Conservation (phyloP, 2,113 vertebrate species). For the Neotragus pygmaeus region DNA sequence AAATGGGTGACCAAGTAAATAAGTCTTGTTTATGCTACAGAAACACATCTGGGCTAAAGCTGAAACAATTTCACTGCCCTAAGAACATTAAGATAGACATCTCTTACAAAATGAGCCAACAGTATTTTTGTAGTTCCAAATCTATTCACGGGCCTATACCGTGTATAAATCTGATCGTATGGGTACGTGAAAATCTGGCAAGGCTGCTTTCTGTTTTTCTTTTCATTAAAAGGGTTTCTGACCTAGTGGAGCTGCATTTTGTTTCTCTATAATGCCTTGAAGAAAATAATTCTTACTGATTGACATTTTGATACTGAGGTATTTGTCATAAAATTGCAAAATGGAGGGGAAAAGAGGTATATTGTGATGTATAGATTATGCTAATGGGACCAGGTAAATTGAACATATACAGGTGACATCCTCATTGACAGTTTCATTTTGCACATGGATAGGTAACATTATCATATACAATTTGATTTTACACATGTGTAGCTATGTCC, state of each 20-base stretch:
- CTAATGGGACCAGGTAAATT: background rate
- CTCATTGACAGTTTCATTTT: constrained; percentile 40
- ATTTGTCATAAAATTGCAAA: background rate
- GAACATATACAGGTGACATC: background rate
- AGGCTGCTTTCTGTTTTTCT: background rate
- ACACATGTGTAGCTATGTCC: constrained; percentile 59
- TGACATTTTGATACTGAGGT: background rate
- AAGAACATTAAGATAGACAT: background rate
- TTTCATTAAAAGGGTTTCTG: constrained; percentile 1
- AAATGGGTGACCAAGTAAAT: background rate
- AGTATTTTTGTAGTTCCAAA: background rate
- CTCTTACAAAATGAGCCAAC: background rate
- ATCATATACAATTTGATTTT: constrained; percentile 41
- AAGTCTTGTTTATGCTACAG: background rate
- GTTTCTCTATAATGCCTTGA: background rate
- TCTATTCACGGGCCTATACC: background rate
- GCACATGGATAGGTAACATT: background rate
- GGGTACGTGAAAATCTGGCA: background rate
- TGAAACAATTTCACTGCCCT: background rate
- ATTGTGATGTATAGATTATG: background rate
- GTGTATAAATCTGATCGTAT: background rate
- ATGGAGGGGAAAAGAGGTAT: background rate
- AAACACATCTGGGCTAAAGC: background rate
- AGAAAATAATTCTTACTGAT: background rate
- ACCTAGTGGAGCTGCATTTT: background rate